Conservation (phyloP, 2,888 invertebrate species). For the Lypha dubia region DNA sequence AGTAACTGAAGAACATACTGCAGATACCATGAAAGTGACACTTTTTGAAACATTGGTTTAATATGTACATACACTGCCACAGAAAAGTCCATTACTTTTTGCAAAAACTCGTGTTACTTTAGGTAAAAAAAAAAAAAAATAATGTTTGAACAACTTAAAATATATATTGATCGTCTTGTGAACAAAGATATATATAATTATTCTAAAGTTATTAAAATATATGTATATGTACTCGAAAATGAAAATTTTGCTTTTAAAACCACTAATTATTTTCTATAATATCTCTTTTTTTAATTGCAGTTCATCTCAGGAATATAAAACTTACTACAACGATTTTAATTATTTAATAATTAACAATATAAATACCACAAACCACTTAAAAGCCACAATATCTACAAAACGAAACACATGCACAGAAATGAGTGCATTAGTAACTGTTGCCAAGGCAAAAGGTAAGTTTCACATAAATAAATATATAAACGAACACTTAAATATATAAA, state of each 20-base stretch:
- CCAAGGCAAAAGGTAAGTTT: slow-evolving; percentile 77
- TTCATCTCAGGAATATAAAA: slow-evolving; percentile 6
- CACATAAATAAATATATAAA: slow-evolving; percentile 28
- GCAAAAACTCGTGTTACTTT: no score
- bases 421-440: slow-evolving; percentile 75
- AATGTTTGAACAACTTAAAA: no score
- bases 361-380: slow-evolving; percentile 57
- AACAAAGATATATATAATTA: no score
- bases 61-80: no score
- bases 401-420: slow-evolving; percentile 76
- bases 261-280: slow-evolving; percentile 11
- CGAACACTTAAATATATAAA: slow-evolving; percentile 49
- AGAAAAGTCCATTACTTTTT: no score
- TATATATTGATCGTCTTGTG: no score
- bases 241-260: neutral
- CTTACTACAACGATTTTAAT: slow-evolving; percentile 18
- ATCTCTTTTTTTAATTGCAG: slow-evolving; percentile 39
- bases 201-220: no score
- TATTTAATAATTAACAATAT: slow-evolving; percentile 47
- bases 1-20: no score
- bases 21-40: no score
- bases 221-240: no score
- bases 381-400: slow-evolving; percentile 68
- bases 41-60: no score
- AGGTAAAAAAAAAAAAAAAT: no score